Conservation (phyloP, 2,888 invertebrate species). For the Pelosia muscerda region DNA sequence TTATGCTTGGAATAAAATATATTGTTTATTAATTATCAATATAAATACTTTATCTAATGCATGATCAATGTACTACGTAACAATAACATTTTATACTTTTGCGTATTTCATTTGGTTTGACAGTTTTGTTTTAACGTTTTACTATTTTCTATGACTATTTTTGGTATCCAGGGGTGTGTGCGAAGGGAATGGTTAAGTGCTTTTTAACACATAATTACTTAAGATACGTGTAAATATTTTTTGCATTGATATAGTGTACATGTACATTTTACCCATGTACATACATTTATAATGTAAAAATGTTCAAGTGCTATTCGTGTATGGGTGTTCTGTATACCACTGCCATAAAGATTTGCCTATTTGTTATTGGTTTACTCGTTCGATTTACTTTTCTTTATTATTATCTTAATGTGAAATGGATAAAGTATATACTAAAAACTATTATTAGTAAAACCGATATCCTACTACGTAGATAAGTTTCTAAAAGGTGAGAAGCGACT, state of each 20-base stretch:
- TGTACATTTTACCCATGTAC: constrained; percentile 73
- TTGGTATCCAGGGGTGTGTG: constrained; percentile 59
- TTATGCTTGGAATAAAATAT: constrained; percentile 49
- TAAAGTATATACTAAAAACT: constrained; percentile 48
- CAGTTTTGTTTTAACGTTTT: constrained; percentile 50
- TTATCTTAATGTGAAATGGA: constrained; percentile 41
- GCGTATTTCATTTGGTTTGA: constrained; percentile 43
- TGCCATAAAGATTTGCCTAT: constrained; percentile 65
- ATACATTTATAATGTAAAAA: constrained; percentile 76
- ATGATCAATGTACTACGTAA: constrained; percentile 51
- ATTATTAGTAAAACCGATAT: constrained; percentile 57
- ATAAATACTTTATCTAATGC: constrained; percentile 52
- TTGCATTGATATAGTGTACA: constrained; percentile 78
- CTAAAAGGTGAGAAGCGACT: constrained; percentile 65
- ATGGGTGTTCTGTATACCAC: constrained; percentile 81
- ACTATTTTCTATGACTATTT: constrained; percentile 50
- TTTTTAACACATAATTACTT: constrained; percentile 76
- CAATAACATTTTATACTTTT: constrained; percentile 51
- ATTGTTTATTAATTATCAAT: constrained; percentile 51
- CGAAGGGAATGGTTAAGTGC: constrained; percentile 76
- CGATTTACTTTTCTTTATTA: constrained; percentile 42
- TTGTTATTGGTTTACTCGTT: constrained; percentile 37
- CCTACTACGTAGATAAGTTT: constrained; percentile 67
- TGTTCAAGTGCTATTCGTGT: constrained; percentile 80
- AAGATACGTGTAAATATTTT: constrained; percentile 82